These are phyloP conservation scores for Oenanthe melanoleuca DNA, from an alignment of 2,113 vertebrate species.

Conservation along the genomic window DNA sequence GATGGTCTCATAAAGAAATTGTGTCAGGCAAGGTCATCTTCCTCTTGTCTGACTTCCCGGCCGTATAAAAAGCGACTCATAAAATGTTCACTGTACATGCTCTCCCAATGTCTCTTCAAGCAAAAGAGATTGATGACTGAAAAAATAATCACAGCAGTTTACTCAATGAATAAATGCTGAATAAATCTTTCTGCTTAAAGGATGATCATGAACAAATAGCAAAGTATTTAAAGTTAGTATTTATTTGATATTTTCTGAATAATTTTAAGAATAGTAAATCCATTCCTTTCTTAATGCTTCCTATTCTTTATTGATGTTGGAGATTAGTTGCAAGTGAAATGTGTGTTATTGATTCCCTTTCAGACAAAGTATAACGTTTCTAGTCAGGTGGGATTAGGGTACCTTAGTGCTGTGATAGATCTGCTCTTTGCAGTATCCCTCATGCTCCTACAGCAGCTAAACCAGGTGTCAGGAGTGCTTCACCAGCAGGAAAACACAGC, in stretches of 20 bases:
- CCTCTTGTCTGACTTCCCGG: conserved; percentile 13
- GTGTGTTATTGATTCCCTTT: conserved; percentile 22
- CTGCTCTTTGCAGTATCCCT: neutral
- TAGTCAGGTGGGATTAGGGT: neutral
- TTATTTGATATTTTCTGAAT: conserved; percentile 16
- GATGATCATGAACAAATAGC: neutral
- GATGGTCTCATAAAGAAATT: conserved; percentile 64
- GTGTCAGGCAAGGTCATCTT: conserved; percentile 57
- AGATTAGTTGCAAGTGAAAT: neutral
- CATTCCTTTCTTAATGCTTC: neutral
- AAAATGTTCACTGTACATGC: conserved; percentile 14
- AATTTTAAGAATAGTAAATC: conserved; percentile 1
- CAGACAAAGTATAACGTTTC: neutral
- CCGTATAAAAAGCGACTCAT: conserved; percentile 9
- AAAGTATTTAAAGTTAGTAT: conserved; percentile 18
- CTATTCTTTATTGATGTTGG: neutral
- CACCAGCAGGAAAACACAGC: neutral
- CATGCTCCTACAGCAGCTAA: neutral
- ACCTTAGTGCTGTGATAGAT: neutral
- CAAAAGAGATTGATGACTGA: neutral
- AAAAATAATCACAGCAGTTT: conserved; percentile 34
- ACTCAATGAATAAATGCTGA: neutral
- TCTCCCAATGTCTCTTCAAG: neutral
- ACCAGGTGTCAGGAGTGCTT: neutral
- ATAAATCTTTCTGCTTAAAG: conserved; percentile 16